Percentiles rank a stretch among this genome's conserved stretches.
Evolutionary conservation across 1,140 invertebrate genomes (phyloP).

Genomic region (Leptopilina clavipes): DNA sequence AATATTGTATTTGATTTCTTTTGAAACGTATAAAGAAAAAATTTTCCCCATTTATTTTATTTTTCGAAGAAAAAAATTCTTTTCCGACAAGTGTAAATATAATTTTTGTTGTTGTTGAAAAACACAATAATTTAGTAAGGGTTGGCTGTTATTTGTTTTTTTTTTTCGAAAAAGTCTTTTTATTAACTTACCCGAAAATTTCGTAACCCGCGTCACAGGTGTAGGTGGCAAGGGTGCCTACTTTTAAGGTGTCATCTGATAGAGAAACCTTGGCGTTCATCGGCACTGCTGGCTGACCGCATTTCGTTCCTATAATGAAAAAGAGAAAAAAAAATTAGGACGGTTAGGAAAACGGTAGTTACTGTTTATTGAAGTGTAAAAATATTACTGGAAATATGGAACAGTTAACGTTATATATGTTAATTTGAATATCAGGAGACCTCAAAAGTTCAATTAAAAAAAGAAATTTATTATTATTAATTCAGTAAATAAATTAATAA

Average conservation of each 20-base stretch:
- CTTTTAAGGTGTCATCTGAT: slow-evolving; percentile 72
- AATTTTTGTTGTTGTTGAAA: too few relatives aligned
- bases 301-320: slow-evolving; percentile 74
- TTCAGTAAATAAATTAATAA: too few relatives aligned
- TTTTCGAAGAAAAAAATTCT: too few relatives aligned
- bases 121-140: too few relatives aligned
- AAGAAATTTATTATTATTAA: too few relatives aligned
- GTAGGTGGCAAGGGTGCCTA: slow-evolving; percentile 83
- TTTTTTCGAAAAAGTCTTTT: not conserved
- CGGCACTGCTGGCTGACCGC: slow-evolving; percentile 88
- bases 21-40: too few relatives aligned
- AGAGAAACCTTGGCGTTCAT: slow-evolving; percentile 83
- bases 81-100: too few relatives aligned
- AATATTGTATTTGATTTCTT: too few relatives aligned
- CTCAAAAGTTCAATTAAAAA: not conserved
- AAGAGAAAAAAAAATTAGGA: slow-evolving; percentile 40
- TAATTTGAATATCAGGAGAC: not conserved
- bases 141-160: too few relatives aligned
- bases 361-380: slow-evolving; percentile 16
- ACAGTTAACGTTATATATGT: not conserved
- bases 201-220: slow-evolving; percentile 90
- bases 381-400: not conserved
- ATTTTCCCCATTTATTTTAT: too few relatives aligned
- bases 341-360: slow-evolving; percentile 21
- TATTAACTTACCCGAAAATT: slow-evolving; percentile 77